Conservation (phyloP, 2,888 invertebrate species). For the Rotaria macrura region DNA sequence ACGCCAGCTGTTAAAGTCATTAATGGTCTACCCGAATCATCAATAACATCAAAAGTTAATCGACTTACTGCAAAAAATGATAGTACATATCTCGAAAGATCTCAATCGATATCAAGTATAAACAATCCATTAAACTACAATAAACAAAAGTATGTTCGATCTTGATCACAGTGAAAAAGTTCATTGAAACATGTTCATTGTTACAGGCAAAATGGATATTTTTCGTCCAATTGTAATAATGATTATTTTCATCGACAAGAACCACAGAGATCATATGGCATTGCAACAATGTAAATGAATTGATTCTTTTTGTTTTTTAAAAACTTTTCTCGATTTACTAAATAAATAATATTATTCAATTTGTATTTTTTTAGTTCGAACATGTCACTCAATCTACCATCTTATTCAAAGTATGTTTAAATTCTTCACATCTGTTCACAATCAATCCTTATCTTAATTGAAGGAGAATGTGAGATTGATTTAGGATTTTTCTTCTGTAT, state of each 20-base stretch:
- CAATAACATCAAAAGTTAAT: not conserved
- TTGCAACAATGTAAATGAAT: not conserved
- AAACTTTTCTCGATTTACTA: too few species aligned
- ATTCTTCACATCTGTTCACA: not conserved
- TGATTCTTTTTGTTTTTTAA: not conserved
- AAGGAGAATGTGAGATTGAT: constrained; percentile 12
- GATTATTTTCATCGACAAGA: not conserved
- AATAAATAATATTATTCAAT: not conserved
- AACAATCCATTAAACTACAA: not conserved
- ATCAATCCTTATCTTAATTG: not conserved
- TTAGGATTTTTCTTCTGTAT: not conserved
- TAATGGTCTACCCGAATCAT: not conserved
- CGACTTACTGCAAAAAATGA: not conserved
- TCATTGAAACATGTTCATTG: not conserved
- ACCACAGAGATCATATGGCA: not conserved
- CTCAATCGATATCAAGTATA: not conserved
- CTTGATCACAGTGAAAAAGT: not conserved
- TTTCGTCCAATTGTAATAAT: not conserved
- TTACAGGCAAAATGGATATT: not conserved
- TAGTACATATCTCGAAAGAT: not conserved
- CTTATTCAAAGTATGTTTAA: constrained; percentile 1
- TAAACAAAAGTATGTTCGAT: not conserved
- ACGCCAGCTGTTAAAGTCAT: not conserved
- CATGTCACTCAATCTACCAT: not conserved
- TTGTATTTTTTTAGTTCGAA: not conserved